Percentiles rank a stretch among this genome's conserved stretches.
Conservation (phyloP, 2,113 vertebrate species). For the Anolis sagrei region DNA sequence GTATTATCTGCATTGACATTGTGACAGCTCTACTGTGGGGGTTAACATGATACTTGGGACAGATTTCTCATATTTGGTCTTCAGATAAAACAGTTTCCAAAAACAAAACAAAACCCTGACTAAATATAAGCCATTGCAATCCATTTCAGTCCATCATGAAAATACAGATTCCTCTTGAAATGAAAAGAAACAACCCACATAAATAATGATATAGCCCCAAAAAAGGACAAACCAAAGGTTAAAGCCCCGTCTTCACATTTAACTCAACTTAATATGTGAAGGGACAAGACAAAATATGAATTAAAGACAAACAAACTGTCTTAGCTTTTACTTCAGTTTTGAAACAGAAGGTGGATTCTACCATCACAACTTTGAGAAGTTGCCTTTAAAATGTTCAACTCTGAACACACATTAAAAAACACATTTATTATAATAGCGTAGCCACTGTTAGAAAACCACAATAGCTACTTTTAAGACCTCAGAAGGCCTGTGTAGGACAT, state of each 20-base stretch:
- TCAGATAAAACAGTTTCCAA: conserved; percentile 78
- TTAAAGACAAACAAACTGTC: conserved; percentile 63
- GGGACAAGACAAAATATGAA: conserved; percentile 63
- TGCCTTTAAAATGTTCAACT: conserved; percentile 57
- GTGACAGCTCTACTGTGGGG: conserved; percentile 73
- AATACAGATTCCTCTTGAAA: conserved; percentile 71
- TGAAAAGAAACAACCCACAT: conserved; percentile 77
- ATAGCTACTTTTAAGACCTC: conserved; percentile 61
- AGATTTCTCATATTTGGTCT: conserved; percentile 82
- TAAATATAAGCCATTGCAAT: conserved; percentile 80
- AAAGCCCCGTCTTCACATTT: conserved; percentile 58
- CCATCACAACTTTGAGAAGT: conserved; percentile 43
- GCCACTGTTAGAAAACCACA: conserved; percentile 68
- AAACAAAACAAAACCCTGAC: conserved; percentile 75
- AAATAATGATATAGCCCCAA: conserved; percentile 79
- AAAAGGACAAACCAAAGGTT: conserved; percentile 61
- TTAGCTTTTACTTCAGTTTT: conserved; percentile 38
- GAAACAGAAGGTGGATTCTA: conserved; percentile 65
- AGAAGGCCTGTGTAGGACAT: conserved; percentile 56
- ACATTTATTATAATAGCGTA: conserved; percentile 46
- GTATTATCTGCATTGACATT: conserved; percentile 75
- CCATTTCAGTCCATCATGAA: conserved; percentile 76
- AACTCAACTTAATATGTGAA: conserved; percentile 57
- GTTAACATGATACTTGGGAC: conserved; percentile 77
- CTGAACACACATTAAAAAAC: conserved; percentile 60